Conservation (phyloP, 2,888 invertebrate genomes). For the Eupithecia inturbata region DNA sequence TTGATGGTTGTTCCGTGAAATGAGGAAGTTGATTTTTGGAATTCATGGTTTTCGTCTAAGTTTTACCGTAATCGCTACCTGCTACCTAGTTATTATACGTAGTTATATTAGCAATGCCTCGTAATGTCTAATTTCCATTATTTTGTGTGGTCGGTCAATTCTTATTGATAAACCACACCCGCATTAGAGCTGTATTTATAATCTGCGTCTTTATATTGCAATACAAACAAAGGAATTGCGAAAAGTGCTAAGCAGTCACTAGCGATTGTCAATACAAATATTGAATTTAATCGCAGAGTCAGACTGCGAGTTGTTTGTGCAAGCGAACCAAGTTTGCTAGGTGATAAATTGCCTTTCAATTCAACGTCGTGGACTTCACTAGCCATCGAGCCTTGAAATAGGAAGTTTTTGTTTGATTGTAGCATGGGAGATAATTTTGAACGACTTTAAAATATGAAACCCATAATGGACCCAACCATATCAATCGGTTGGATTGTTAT, state of each 20-base stretch:
- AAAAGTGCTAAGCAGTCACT: slow-evolving; percentile 57
- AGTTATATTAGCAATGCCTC: neutral
- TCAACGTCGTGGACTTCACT: slow-evolving; percentile 1
- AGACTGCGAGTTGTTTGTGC: slow-evolving; percentile 44
- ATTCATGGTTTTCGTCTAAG: neutral
- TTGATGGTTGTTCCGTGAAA: slow-evolving; percentile 38
- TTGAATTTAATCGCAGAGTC: slow-evolving; percentile 55
- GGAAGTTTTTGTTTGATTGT: neutral
- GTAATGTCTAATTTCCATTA: neutral
- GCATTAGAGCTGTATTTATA: neutral
- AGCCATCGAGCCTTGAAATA: neutral
- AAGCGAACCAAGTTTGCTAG: slow-evolving; percentile 23
- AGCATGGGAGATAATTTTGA: neutral
- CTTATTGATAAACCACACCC: neutral
- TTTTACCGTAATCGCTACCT: neutral
- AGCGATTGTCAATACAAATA: slow-evolving; percentile 59
- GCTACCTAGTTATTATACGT: neutral
- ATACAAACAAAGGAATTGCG: slow-evolving; percentile 47
- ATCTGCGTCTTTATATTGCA: slow-evolving; percentile 9
- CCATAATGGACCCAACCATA: too few relatives aligned
- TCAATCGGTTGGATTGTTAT: neutral
- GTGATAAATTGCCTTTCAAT: slow-evolving; percentile 19
- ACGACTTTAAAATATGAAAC: neutral
- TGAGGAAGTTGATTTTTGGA: slow-evolving; percentile 26
- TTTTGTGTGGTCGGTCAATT: neutral